phyloP scores from a whole-genome alignment of 2,888 invertebrate genomes.

The Prosapia bicincta region DNA sequence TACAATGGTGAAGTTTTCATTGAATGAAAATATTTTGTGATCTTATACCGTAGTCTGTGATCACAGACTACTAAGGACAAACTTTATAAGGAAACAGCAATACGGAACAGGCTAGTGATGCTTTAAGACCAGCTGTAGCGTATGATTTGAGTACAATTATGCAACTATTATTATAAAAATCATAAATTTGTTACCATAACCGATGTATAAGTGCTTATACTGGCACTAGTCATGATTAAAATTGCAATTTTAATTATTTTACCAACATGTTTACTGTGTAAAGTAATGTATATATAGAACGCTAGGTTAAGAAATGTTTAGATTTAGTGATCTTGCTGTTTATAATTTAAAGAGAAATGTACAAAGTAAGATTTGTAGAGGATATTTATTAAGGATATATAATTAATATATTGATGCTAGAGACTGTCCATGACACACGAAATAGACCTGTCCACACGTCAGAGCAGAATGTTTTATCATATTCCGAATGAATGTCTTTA shows the following conservation, averaged over 20 bases:
- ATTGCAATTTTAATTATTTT: background rate
- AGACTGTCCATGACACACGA: background rate
- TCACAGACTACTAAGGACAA: too few relatives aligned
- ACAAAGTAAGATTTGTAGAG: background rate
- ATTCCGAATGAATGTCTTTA: background rate
- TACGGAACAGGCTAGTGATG: background rate
- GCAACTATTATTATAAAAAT: constrained; percentile 11
- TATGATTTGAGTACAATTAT: constrained; percentile 16
- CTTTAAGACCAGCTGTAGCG: background rate
- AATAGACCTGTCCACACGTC: background rate
- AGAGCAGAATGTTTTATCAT: background rate
- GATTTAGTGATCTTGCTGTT: background rate
- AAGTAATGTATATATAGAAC: constrained; percentile 6
- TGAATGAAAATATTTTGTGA: too few relatives aligned
- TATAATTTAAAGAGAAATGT: background rate
- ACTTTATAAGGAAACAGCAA: too few relatives aligned
- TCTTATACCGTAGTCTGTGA: too few relatives aligned
- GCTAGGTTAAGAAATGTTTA: background rate
- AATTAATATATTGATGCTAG: constrained; percentile 21
- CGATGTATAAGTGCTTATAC: constrained; percentile 5
- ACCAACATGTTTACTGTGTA: background rate
- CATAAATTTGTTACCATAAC: constrained; percentile 24
- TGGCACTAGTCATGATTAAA: constrained; percentile 16
- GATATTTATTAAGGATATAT: constrained; percentile 25
- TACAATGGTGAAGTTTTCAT: too few relatives aligned